phyloP scores from a whole-genome alignment of 2,797 vertebrate species.

The Simalia tracyae region DNA sequence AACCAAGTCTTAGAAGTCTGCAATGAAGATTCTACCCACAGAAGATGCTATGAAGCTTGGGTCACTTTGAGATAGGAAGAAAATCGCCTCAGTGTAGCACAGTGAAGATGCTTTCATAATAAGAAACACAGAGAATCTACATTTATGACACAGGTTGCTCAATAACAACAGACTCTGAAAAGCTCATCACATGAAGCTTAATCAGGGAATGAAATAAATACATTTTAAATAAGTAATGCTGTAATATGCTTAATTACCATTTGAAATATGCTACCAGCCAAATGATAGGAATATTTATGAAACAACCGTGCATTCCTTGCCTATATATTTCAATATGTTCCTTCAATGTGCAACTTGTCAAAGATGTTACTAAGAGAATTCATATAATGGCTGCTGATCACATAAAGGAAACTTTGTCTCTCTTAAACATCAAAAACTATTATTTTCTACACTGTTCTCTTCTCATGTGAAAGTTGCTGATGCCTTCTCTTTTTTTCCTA shows the following conservation, averaged over 20 bases:
- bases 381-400: background rate
- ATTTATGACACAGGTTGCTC: background rate
- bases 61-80: too few relatives aligned
- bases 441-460: background rate
- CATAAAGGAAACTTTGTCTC: background rate
- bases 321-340: background rate
- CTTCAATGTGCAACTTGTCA: background rate
- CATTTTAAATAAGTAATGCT: background rate
- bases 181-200: background rate
- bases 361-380: background rate
- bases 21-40: background rate
- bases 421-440: background rate
- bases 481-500: background rate
- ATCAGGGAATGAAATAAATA: background rate
- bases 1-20: background rate
- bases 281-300: background rate
- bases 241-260: background rate
- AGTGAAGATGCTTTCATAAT: background rate
- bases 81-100: background rate
- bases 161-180: background rate
- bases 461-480: background rate
- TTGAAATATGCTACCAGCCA: background rate
- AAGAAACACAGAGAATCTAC: background rate
- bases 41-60: background rate
- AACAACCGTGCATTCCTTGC: background rate